Evolutionary conservation across 2,113 vertebrate species (phyloP), one percentile per base, ranked within the genome.

Genomic region (Chaetodon trifascialis): DNA sequence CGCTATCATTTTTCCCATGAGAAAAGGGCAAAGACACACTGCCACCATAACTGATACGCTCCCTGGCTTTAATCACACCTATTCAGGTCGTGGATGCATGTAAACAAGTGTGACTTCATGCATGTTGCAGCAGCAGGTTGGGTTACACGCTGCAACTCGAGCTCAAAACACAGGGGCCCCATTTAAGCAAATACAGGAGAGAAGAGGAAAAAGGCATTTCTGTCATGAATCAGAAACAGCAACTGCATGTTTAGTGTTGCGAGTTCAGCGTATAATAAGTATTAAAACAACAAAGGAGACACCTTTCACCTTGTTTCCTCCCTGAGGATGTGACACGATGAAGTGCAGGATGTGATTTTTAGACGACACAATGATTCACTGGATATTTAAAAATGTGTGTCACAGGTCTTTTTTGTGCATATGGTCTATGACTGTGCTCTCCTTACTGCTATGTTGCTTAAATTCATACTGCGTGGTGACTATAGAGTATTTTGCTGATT

Each of bases 1-100:
- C 19, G 2, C 55, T 79, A 75, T 87, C 46, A 47, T 70, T 88
- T 77, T 87, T 89, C 86, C 87, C 86, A 74, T 72, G 83, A 86
- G 81, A 89, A 86, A 80, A 51, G 15, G 47, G 25, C 44, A 79
- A 77, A 67, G 42, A 69, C 69, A 60, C 76, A 70, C 38, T 7
- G 66, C 19, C 42, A 5, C 19, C 21, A 69, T n/a, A 62, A 59
- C 52, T 40, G 73, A 77, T 72, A 69, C 0, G 19, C 51, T 58
- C 5, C 7, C 19, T 25, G 23, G 4, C 52, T 70, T 16, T 16
- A 30, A 59, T 68, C 66, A 44, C 16, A 5, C 68, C 67, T 42
- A 38, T 60, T 83, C 73, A 82, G 64, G 34, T 60, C n/a, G 17
- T 51, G 63, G 56, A 7, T 15, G 38, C 51, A 47, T 34, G 44